Evolutionary conservation across 2,888 invertebrate genomes (phyloP).

Genomic region (Cistogaster globosa): DNA sequence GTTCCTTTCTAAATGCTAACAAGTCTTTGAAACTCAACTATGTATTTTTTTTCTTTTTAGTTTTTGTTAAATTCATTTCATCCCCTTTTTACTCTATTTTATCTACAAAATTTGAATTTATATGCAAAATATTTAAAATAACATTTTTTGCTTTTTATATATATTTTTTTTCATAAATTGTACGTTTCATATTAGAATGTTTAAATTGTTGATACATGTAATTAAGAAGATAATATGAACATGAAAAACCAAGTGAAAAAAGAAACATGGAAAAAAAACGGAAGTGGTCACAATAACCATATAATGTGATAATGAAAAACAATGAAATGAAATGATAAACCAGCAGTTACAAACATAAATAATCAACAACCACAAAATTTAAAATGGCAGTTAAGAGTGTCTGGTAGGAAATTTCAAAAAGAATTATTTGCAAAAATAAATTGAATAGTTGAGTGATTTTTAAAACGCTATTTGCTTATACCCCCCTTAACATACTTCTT

Average conservation of each 20-base stretch:
- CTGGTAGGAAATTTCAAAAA: conserved; percentile 28
- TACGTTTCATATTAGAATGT: conserved; percentile 1
- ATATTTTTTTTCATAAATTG: neutral
- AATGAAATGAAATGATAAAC: conserved; percentile 57
- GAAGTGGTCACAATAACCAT: conserved; percentile 63
- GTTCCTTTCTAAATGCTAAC: too few species aligned
- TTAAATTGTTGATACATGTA: conserved; percentile 43
- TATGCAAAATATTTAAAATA: neutral
- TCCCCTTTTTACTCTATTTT: neutral
- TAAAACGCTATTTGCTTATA: too few species aligned
- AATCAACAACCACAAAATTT: conserved; percentile 42
- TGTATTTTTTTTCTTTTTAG: too few species aligned
- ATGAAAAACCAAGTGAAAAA: conserved; percentile 15
- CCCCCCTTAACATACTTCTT: too few species aligned
- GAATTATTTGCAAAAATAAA: neutral
- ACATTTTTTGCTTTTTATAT: neutral
- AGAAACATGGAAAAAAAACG: conserved; percentile 22
- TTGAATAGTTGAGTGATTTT: too few species aligned
- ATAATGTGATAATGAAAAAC: conserved; percentile 64
- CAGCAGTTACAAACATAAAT: conserved; percentile 24
- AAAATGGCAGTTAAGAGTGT: neutral
- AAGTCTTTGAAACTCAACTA: too few species aligned
- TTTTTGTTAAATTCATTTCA: neutral
- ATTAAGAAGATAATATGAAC: conserved; percentile 36
- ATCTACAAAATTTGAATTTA: neutral